Base-by-base conservation (phyloP, 2,888 invertebrate species). In the Pyrrhosoma nymphula region DNA sequence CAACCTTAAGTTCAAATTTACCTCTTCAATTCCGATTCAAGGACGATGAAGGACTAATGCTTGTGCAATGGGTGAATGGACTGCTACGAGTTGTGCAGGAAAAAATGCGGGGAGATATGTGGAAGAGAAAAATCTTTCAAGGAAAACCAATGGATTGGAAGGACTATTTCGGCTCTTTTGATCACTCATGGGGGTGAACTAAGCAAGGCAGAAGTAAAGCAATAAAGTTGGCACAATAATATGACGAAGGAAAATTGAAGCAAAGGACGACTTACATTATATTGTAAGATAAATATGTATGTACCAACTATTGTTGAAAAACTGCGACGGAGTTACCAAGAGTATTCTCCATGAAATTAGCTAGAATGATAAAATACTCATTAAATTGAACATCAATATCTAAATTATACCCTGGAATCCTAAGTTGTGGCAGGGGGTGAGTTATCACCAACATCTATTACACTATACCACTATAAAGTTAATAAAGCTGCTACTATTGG, bases 1-100 rank as follows among this genome's bases (percentile, higher is more conserved):
- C 35, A 23, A 39, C 39, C 63, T 39, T 91, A 35, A 69, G 12
- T 91, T 47, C 39, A 35, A 63, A 91, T 91, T 91, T 91, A 26
- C 91, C 35, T 69, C 69, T 93, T 30, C 93, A 18, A 60, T 93
- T 93, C 47, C 93, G 69, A 93, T 69, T 93, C 93, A 93, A 55
- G n/a, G 55, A 47, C 18, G 12, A 69, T 63, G 56, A 90, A 39
- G 35, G 63, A 10, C n/a, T 93, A 47, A 75, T 35, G 35, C 82
- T 82, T 35, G 82, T 35, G 16, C 82, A 0, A 35, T 3, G 23
- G 69, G n/a, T 20, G 69, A 93, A n/a, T 16, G 75, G 47, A 39
- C 55, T 47, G 35, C 63, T 39, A 63, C 35, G 63, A 91, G 60
- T 69, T 69, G 30, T 63, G 47, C n/a, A 39, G 69, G 75, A 75